Base-by-base conservation (phyloP, 2,113 vertebrate species). In the Enhydra lutris region DNA sequence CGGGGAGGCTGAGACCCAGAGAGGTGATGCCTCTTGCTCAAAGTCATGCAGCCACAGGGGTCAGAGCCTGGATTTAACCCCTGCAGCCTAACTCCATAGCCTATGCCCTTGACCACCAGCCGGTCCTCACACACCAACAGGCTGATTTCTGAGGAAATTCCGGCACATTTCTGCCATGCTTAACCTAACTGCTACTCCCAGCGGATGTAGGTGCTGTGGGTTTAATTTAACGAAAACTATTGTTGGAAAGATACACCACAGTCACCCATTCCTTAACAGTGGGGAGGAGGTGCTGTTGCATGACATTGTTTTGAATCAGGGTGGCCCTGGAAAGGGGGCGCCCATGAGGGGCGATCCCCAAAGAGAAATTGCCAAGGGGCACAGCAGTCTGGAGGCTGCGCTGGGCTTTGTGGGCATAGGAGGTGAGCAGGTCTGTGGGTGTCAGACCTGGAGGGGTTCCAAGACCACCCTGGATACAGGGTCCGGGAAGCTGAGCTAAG, bases 391-490 rank as follows among this genome's bases (percentile, higher is more conserved):
- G 78, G 36, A 36, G 50, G 69, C 42, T 18, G 65, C 12, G 0
- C 31, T 0, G 9, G 31, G 8, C 78, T 50, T 42, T 1, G 2
- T 21, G 34, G 34, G 31, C 6, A 0, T 3, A 39, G 61, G 23
- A 59, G 24, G 31, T 9, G 4, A 15, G 15, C 23, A 0, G 21
- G n/a, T 18, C 4, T 7, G 12, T 14, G 0, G 36, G 55, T 45
- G 55, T 23, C 59, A 34, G 31, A 36, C 12, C 31, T 15, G 3
- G 57, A 55, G 26, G 34, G 31, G 31, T 7, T 18, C 67, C 7
- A 20, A 45, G 65, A 14, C 45, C 55, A 2, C 55, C 82, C 20
- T 14, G 4, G n/a, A 29, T 18, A 13, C 45, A 23, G 90, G 14
- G 29, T 45, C 52, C 55, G 2, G 20, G 47, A 31, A 59, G 36